Conservation (phyloP, 2,113 vertebrate genomes). For the Rhodinocichla rosea region DNA sequence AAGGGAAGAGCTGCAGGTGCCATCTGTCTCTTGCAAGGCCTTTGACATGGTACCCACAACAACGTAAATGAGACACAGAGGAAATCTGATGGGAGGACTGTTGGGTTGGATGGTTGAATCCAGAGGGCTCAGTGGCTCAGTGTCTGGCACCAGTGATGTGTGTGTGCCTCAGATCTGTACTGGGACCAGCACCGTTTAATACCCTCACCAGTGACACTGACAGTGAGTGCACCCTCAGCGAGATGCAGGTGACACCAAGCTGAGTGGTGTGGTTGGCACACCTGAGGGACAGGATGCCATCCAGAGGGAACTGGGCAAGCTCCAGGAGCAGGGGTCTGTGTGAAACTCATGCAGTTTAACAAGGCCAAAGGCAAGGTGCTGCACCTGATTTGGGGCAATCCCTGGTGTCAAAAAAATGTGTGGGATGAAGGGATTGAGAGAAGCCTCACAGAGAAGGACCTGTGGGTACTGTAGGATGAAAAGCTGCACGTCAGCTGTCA, state of each 20-base stretch:
- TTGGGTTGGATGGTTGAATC: not conserved
- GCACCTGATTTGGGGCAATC: fast-evolving
- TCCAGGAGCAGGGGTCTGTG: fast-evolving
- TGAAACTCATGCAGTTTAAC: not conserved
- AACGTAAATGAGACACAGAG: not conserved
- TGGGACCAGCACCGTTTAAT: not conserved
- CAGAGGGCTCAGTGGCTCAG: not conserved
- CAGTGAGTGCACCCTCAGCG: not conserved
- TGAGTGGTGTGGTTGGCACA: not conserved
- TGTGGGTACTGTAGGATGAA: not conserved
- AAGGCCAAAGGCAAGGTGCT: not conserved
- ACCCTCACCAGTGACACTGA: not conserved
- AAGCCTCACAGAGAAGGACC: not conserved
- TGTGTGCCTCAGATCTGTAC: not conserved
- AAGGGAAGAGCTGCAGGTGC: not conserved
- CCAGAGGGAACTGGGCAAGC: not conserved
- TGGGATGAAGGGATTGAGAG: not conserved
- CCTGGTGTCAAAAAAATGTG: no score
- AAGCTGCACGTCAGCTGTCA: not conserved
- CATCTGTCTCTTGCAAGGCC: not conserved
- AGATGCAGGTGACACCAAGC: not conserved
- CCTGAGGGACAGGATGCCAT: not conserved
- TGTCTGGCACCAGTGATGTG: no score
- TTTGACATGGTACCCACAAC: not conserved
- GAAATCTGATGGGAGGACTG: not conserved